Evolutionary conservation across 2,888 invertebrate species (phyloP), one percentile per base, ranked within the genome.

Genomic region (Schizaphis graminum): DNA sequence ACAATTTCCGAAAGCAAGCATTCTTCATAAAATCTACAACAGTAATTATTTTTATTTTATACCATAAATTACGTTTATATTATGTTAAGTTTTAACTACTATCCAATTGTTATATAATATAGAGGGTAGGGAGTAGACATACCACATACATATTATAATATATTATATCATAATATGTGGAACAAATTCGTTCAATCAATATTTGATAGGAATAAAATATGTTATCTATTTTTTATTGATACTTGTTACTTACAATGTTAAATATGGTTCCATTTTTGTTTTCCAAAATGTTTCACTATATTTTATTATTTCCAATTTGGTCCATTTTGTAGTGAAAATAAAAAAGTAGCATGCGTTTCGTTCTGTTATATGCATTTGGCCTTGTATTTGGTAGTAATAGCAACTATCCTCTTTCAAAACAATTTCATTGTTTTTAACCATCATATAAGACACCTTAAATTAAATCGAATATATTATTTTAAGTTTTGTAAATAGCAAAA

Each of bases 1-100:
- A 89, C 47, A 3, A 61, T 89, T 89, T 61, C 89, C 47, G 4
- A 26, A 41, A 89, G 57, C n/a, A 89, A 61, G 47, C 61, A 89
- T 61, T 89, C 89, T 61, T 89, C 89, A 89, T 89, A 89, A 89
- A 89, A 89, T 89, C 89, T 89, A 67, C 16, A 90, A 90, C 26
- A 61, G 44, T 61, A 89, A 89, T 77, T 77, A 87, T 87, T 87
- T 87, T 87, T n/a, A n/a, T n/a, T n/a, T n/a, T n/a, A 35, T 56
- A 89, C 41, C 56, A 89, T 61, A 61, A 88, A 53, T 35, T 44
- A 56, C 47, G n/a, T n/a, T 41, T 84, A n/a, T 26, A 84, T 4
- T 57, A 57, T 57, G 61, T 61, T 85, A 2, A 77, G 3, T 77
- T 77, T 35, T 77, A 77, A 35, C 35, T 77, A 77, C 21, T 35